Percentiles rank a stretch among this genome's conserved stretches.
Evolutionary conservation across 2,888 invertebrate species (phyloP).

Genomic region (Andrena dorsata): DNA sequence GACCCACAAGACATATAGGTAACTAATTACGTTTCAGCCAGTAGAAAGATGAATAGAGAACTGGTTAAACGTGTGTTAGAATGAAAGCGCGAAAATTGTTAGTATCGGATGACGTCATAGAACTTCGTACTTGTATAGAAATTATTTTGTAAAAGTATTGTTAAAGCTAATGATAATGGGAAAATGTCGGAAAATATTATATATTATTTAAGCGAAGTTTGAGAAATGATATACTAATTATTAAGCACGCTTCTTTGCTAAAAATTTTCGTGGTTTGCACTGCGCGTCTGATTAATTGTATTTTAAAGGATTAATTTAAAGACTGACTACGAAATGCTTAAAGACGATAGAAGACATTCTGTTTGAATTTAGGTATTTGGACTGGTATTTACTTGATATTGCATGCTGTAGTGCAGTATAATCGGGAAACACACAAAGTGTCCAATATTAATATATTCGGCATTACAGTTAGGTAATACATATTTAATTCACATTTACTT

Average conservation of each 20-base stretch:
- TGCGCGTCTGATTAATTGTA: neutral
- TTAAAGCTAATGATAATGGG: neutral
- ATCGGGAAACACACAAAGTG: neutral
- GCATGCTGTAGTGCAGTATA: conserved; percentile 25
- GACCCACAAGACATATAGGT: neutral
- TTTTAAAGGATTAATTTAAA: conserved; percentile 11
- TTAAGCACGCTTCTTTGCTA: neutral
- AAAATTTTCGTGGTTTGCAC: conserved; percentile 2
- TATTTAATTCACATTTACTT: neutral
- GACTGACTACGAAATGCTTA: conserved; percentile 13
- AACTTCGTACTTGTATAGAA: conserved; percentile 30
- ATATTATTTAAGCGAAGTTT: conserved; percentile 1
- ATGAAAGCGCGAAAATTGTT: conserved; percentile 24
- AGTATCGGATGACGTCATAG: neutral
- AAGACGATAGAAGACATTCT: neutral
- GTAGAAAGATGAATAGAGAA: conserved; percentile 14
- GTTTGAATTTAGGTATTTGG: neutral
- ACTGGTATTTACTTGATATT: conserved; percentile 1
- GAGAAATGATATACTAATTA: conserved; percentile 4
- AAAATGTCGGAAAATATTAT: neutral
- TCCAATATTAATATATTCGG: neutral
- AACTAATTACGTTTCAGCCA: conserved; percentile 20
- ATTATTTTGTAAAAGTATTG: conserved; percentile 15
- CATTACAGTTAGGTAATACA: neutral
- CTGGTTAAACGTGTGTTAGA: conserved; percentile 22